Evolutionary conservation across 2,888 invertebrate genomes (phyloP).

Genomic region (Stomorhina lunata): DNA sequence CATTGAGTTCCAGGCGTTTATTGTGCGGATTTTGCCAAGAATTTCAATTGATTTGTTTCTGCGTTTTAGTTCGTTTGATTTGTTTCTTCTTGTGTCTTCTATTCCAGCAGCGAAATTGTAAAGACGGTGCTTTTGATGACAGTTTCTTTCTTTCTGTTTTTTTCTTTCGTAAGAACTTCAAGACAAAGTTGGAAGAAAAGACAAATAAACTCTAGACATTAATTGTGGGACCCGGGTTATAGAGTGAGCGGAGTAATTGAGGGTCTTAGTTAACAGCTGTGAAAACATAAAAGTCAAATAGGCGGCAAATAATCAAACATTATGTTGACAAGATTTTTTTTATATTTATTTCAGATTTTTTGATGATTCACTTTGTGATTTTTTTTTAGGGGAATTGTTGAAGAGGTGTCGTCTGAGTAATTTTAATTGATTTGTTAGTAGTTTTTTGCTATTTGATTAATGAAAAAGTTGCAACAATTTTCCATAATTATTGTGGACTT

Average conservation of each 20-base stretch:
- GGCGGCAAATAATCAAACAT: conserved; percentile 65
- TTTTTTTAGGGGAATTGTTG: not conserved
- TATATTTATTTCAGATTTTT: conserved; percentile 23
- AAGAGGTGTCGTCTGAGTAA: conserved; percentile 39
- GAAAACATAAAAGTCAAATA: conserved; percentile 65
- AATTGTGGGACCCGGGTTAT: no score
- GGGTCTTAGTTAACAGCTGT: conserved; percentile 50
- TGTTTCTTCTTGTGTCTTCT: not conserved
- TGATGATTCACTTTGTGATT: conserved; percentile 59
- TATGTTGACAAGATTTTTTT: conserved; percentile 43
- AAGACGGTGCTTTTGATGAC: conserved; percentile 65
- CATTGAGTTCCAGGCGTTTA: conserved; percentile 14
- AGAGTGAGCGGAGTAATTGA: not conserved
- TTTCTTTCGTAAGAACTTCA: conserved; percentile 7
- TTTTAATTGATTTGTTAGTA: conserved; percentile 55
- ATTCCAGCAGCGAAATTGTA: conserved; percentile 42
- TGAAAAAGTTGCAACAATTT: not conserved
- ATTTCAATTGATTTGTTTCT: conserved; percentile 65
- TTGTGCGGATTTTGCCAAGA: conserved; percentile 56
- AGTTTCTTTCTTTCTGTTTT: conserved; percentile 32
- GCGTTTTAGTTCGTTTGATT: conserved; percentile 18
- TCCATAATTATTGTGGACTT: not conserved
- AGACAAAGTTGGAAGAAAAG: conserved; percentile 31
- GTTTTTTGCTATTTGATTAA: conserved; percentile 27
- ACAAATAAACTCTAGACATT: conserved; percentile 15